Conservation (phyloP, 2,113 vertebrate species). For the Entomyzon cyanotis region DNA sequence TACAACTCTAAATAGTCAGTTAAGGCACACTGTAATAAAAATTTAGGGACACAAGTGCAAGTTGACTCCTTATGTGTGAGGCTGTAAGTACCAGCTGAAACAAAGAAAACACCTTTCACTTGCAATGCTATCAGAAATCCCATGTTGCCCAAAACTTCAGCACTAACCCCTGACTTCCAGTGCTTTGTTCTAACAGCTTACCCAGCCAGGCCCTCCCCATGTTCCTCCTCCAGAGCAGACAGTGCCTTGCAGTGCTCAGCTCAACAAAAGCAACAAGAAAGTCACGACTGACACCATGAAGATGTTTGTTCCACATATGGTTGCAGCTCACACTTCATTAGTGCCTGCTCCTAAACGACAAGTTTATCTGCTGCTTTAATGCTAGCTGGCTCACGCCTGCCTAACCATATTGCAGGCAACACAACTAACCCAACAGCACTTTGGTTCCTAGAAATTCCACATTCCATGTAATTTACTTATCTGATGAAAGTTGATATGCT, state of each 20-base stretch:
- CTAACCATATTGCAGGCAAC: not conserved
- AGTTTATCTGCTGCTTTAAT: not conserved
- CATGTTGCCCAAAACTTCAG: not conserved
- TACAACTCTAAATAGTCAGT: not conserved
- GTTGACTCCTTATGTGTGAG: not conserved
- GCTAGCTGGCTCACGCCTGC: not conserved
- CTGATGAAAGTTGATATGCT: not conserved
- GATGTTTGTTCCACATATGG: not conserved
- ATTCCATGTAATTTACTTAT: not conserved
- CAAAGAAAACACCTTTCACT: not conserved
- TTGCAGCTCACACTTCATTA: not conserved
- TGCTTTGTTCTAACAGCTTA: not conserved
- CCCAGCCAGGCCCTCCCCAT: not conserved
- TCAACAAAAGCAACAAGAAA: not conserved
- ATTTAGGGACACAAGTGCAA: not conserved
- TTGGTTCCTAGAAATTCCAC: constrained; percentile 4
- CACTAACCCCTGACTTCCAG: not conserved
- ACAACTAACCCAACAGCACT: not conserved
- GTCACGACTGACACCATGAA: not conserved
- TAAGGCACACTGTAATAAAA: not conserved
- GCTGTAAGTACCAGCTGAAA: not conserved
- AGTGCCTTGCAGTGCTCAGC: not conserved
- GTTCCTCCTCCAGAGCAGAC: not conserved
- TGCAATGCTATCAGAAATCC: not conserved
- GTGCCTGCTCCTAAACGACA: not conserved